Percentiles rank a stretch among this genome's conserved stretches.
phyloP scores from a whole-genome alignment of 1,140 invertebrate species.

The Pachyrhynchus sulphureomaculatus region DNA sequence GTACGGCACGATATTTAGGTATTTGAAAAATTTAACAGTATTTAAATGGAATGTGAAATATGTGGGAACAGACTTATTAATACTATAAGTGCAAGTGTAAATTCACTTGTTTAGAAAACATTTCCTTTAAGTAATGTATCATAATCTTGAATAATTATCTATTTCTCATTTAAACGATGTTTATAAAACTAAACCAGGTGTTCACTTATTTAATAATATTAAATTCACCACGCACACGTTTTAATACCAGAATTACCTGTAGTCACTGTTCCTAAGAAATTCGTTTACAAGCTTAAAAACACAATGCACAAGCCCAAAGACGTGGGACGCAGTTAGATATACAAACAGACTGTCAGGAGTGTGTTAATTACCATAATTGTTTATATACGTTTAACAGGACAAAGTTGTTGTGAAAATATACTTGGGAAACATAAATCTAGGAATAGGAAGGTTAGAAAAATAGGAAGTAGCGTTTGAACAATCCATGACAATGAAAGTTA shows the following conservation, averaged over 20 bases:
- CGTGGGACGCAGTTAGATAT: constrained; percentile 11
- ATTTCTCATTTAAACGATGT: neutral
- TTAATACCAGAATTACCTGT: constrained; percentile 22
- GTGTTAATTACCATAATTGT: constrained; percentile 16
- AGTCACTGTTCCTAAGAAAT: constrained; percentile 19
- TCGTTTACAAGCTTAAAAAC: constrained; percentile 20
- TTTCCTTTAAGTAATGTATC: too few species aligned
- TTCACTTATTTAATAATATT: constrained; percentile 14
- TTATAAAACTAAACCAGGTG: constrained; percentile 8
- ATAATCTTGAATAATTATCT: neutral
- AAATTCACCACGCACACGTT: neutral
- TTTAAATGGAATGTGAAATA: too few species aligned
- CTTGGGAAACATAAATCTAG: neutral
- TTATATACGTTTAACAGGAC: neutral
- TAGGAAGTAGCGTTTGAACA: neutral
- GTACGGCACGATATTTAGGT: too few species aligned
- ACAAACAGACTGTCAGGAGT: constrained; percentile 19
- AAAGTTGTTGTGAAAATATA: neutral
- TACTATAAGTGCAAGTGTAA: too few species aligned
- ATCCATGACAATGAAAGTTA: too few species aligned
- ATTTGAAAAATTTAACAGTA: too few species aligned
- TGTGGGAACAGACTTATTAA: too few species aligned
- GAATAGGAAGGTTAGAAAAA: neutral
- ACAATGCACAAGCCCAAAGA: constrained; percentile 11
- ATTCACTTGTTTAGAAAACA: too few species aligned